A percentile compares a stretch with the other conserved stretches of the same genome.
Conservation (phyloP, 2,888 invertebrate genomes). For the Tenthredo notha region DNA sequence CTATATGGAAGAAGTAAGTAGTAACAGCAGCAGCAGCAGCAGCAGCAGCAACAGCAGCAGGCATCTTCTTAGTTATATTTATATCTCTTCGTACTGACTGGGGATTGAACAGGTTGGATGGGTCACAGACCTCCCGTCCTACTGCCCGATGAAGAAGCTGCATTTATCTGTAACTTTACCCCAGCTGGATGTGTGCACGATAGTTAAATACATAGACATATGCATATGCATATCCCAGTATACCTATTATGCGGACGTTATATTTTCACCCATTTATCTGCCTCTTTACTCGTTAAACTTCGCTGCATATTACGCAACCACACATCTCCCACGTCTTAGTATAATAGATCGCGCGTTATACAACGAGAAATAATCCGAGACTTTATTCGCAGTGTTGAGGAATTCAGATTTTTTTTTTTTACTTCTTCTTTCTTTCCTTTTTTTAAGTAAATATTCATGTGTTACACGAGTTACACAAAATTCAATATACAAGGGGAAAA, state of each 20-base stretch:
- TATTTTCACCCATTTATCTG: conserved; percentile 33
- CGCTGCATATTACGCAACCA: not conserved
- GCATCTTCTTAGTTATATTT: conserved; percentile 50
- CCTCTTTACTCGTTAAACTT: not conserved
- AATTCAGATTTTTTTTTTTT: not conserved
- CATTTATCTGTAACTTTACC: conserved; percentile 42
- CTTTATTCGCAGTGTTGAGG: not conserved
- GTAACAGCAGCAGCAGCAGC: not conserved
- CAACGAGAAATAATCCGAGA: not conserved
- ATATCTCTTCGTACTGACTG: conserved; percentile 27
- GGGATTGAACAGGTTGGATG: conserved; percentile 43
- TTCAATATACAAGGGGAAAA: not conserved
- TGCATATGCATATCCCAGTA: not conserved
- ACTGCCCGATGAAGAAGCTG: conserved; percentile 44
- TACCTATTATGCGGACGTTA: not conserved
- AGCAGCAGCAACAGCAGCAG: not conserved
- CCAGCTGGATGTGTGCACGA: conserved; percentile 1
- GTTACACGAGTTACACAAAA: not conserved
- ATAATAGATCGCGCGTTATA: not conserved
- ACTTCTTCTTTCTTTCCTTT: not conserved
- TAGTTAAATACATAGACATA: not conserved
- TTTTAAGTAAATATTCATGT: not conserved
- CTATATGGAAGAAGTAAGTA: conserved; percentile 30
- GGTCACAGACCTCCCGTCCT: conserved; percentile 51
- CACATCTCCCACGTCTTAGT: not conserved